These are phyloP conservation scores for Chlorocebus sabaeus DNA, from an alignment of 2,113 vertebrate genomes.

Conservation along the genomic window DNA sequence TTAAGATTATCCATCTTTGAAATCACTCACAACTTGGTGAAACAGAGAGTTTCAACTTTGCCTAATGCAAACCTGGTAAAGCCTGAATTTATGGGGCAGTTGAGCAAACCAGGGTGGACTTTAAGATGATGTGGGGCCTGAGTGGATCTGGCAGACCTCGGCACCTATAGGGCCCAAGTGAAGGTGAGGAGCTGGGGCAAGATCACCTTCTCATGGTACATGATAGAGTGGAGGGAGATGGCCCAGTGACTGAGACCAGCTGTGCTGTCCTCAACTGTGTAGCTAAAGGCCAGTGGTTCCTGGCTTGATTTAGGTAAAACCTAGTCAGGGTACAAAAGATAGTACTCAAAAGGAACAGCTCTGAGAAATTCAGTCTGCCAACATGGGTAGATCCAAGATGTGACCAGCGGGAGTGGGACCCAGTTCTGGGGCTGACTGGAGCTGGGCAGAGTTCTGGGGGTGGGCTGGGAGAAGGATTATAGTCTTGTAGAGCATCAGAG, in stretches of 20 bases:
- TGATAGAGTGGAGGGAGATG: not conserved
- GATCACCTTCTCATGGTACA: not conserved
- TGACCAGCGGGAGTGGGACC: rapidly evolving
- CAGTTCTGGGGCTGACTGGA: not conserved
- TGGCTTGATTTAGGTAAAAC: not conserved
- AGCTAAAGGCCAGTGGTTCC: not conserved
- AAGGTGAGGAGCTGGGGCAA: not conserved
- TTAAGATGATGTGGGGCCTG: not conserved
- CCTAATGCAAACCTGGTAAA: not conserved
- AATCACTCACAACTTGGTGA: not conserved
- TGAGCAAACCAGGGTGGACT: too few species aligned
- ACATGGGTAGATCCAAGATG: rapidly evolving
- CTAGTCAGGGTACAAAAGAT: not conserved
- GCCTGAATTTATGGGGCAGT: not conserved
- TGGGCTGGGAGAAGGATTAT: not conserved
- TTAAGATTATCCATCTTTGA: not conserved
- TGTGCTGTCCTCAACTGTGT: not conserved
- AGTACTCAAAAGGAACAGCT: not conserved
- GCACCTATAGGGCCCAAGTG: too few species aligned
- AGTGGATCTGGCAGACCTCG: not conserved
- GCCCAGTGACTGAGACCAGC: not conserved
- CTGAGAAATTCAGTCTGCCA: not conserved
- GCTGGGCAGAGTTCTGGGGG: too few species aligned
- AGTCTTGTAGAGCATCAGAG: not conserved
- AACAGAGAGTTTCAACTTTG: not conserved